Evolutionary conservation across 1,140 invertebrate genomes (phyloP).

Genomic region (Pinna nobilis): DNA sequence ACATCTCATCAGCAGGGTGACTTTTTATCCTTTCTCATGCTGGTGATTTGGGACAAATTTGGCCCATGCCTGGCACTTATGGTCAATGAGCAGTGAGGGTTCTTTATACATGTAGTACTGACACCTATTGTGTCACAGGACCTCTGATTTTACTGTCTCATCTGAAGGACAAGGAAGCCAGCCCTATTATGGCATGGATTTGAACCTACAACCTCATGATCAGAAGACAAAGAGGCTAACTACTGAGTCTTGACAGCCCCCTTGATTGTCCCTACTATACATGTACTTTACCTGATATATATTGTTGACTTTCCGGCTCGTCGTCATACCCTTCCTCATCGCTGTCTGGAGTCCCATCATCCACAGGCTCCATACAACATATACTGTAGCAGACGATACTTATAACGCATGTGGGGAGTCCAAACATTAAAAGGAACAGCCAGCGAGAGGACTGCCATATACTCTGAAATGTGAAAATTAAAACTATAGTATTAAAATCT

Average conservation of each 20-base stretch:
- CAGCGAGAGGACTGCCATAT: conserved; percentile 70
- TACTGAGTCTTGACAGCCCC: too few relatives aligned
- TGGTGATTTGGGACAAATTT: too few relatives aligned
- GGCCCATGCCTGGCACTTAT: too few relatives aligned
- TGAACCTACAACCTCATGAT: too few relatives aligned
- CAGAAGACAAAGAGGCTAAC: background rate
- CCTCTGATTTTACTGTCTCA: too few relatives aligned
- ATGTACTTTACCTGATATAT: background rate
- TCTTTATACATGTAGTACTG: too few relatives aligned
- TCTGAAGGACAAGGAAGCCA: too few relatives aligned
- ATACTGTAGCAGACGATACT: conserved; percentile 72
- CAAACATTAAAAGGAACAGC: conserved; percentile 73
- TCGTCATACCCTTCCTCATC: conserved; percentile 56
- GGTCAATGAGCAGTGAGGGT: too few relatives aligned
- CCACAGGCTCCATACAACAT: conserved; percentile 71
- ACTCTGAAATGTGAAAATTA: conserved; percentile 51
- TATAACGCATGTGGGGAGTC: conserved; percentile 69
- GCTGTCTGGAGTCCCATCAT: conserved; percentile 51
- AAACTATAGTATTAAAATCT: background rate
- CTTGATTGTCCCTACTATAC: too few relatives aligned
- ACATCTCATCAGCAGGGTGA: too few relatives aligned
- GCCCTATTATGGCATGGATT: conserved; percentile 13
- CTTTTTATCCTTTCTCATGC: too few relatives aligned
- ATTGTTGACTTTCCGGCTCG: background rate
- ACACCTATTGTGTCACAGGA: too few relatives aligned